Evolutionary conservation across 2,113 vertebrate species (phyloP).

Genomic region (Callipepla californica): DNA sequence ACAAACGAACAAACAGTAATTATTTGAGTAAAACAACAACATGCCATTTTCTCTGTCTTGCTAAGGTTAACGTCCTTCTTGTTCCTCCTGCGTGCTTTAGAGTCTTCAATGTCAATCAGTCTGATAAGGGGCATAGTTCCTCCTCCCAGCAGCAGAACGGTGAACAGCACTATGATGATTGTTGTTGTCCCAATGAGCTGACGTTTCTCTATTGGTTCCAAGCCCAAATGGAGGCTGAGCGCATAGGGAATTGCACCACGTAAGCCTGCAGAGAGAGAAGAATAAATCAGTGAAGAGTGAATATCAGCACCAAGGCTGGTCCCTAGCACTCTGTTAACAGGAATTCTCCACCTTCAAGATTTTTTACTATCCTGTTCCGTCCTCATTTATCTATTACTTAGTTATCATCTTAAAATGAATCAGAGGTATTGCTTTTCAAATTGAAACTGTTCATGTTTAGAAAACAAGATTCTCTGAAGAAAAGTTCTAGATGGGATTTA

Average conservation of each 20-base stretch:
- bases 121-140: conserved; percentile 97
- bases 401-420: background rate
- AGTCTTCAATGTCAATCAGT: conserved; percentile 94
- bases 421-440: background rate
- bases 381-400: background rate
- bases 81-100: conserved; percentile 86
- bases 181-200: conserved; percentile 98
- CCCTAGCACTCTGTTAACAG: accelerated
- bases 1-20: background rate
- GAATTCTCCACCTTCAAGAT: background rate
- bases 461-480: background rate
- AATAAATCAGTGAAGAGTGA: background rate
- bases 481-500: background rate
- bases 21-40: background rate
- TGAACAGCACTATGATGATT: conserved; percentile 96
- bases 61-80: conserved; percentile 96
- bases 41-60: conserved; percentile 98
- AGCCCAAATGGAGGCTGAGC: conserved; percentile 93
- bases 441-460: background rate
- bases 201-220: conserved; percentile 96
- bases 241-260: conserved; percentile 97
- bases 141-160: conserved; percentile 92
- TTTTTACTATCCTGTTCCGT: accelerated
- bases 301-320: accelerated
- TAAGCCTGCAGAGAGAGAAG: conserved; percentile 79